These are phyloP conservation scores for Malurus elegans DNA, from an alignment of 2,113 vertebrate species.

Conservation along the genomic window DNA sequence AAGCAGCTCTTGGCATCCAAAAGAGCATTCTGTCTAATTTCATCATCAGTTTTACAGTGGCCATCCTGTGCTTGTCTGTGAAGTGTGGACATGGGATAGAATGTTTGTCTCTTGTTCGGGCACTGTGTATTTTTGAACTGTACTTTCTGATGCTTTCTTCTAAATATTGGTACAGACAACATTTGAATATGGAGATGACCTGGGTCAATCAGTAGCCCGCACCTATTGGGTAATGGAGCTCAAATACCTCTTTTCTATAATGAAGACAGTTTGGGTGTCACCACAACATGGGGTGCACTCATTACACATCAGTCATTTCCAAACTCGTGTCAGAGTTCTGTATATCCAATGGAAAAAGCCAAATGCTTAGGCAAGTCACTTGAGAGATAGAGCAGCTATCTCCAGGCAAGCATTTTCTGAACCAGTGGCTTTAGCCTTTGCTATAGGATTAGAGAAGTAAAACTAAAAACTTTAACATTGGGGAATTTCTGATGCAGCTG, in stretches of 20 bases:
- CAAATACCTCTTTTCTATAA: neutral
- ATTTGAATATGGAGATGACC: neutral
- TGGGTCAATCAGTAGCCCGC: neutral
- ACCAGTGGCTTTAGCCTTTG: neutral
- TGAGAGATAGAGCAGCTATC: neutral
- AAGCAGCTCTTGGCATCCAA: neutral
- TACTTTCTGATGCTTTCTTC: neutral
- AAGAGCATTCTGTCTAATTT: neutral
- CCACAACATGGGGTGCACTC: accelerated
- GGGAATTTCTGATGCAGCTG: neutral
- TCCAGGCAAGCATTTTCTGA: neutral
- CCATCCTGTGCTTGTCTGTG: neutral
- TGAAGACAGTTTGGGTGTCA: neutral
- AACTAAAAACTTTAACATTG: neutral
- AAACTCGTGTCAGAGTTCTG: neutral
- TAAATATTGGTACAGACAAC: neutral
- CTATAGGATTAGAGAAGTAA: neutral
- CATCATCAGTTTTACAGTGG: neutral
- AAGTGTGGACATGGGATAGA: neutral
- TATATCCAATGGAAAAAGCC: neutral
- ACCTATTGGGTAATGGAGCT: neutral
- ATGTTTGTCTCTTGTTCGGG: neutral
- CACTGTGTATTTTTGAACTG: neutral
- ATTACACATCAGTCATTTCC: neutral
- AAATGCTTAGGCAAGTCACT: neutral